These are phyloP conservation scores for Mormyrus proboscirostris DNA, from an alignment of 2,797 vertebrate genomes.

Conservation along the genomic window DNA sequence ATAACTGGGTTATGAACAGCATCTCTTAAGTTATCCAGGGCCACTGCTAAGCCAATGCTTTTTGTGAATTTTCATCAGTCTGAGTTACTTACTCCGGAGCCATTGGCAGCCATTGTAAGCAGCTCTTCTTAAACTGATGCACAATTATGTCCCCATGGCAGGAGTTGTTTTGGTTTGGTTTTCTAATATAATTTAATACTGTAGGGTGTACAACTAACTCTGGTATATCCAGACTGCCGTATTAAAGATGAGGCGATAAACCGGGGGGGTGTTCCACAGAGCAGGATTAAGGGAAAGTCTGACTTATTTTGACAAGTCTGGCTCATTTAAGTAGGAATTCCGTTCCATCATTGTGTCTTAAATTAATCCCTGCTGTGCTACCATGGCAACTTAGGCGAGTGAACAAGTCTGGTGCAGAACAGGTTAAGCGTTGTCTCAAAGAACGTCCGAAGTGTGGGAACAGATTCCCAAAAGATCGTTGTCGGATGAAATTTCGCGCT, in stretches of 20 bases:
- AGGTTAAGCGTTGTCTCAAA: too few species aligned
- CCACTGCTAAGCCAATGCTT: background rate
- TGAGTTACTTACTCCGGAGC: background rate
- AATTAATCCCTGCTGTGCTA: background rate
- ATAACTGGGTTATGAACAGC: background rate
- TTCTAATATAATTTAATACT: background rate
- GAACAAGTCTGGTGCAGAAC: background rate
- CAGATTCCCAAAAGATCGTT: background rate
- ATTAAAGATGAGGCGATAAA: background rate
- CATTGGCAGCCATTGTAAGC: background rate
- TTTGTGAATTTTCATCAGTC: background rate
- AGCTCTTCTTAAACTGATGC: background rate
- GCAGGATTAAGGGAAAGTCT: background rate
- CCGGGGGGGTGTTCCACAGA: background rate
- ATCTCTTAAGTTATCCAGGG: background rate
- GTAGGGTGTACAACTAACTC: background rate
- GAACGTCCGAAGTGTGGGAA: too few species aligned
- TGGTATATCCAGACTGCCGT: background rate
- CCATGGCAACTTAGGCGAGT: background rate
- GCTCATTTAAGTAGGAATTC: background rate
- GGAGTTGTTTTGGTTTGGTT: background rate
- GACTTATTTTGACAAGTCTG: background rate
- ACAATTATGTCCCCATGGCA: background rate
- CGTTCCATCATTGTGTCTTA: background rate
- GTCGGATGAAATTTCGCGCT: too few species aligned